Base-by-base conservation (phyloP, 2,888 invertebrate genomes). In the Acronicta psi region DNA sequence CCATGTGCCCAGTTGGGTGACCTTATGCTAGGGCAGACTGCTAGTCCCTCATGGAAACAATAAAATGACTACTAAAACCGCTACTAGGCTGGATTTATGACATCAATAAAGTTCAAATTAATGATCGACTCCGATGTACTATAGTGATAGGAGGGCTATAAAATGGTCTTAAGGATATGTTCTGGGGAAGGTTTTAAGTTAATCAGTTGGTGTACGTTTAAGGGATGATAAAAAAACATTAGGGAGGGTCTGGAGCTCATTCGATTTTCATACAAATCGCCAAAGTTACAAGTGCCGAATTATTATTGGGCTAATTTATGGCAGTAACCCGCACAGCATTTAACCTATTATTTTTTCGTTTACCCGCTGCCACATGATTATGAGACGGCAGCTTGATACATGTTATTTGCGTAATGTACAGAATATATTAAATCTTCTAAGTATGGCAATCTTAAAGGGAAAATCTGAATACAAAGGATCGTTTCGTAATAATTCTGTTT, bases 81-180 rank as follows among this genome's bases (percentile, higher is more conserved):
- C 81, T 80, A 80, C 83, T 80, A 78, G 75, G 67, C 60, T 56
- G 75, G 79, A 82, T 86, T 87, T 88, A 89, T 80, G 76, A 70
- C 82, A 68, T 74, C 78, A 74, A 80, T 85, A 87, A 87, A 83
- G 75, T 75, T 80, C 71, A 82, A 82, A 84, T 84, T 87, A 87
- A 87, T 82, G 86, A 83, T 75, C 70, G 54, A 72, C 64, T 73
- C 55, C 72, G 68, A 71, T 65, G 73, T 71, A 61, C 73, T 59
- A 40, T 55, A 59, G 64, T 67, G 61, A 57, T 75, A 71, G 41
- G n/a, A n/a, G 53, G 46, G 50, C 58, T 34, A 58, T 65, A 59
- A 65, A 68, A 69, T 43, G 8, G 55, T 46, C 47, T 49, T 45
- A 18, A 46, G 34, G 16, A 46, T 65, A 16, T 17, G 40, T 34